phyloP scores from a whole-genome alignment of 37 sponge, comb jelly and placozoan genomes.

The Tethya wilhelma region DNA sequence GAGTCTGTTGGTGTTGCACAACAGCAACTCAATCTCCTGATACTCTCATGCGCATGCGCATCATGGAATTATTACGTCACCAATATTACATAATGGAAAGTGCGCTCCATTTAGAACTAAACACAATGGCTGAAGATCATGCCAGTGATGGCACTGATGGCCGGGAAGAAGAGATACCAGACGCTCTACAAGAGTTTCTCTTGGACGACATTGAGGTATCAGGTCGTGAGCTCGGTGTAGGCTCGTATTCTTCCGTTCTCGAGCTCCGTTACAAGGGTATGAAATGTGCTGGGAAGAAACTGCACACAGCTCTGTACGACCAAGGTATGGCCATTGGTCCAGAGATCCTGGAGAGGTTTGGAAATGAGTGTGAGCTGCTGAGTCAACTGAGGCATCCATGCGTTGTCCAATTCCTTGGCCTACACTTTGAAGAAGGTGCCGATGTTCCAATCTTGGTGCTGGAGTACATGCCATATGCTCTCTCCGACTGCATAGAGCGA shows the following conservation, averaged over 20 bases:
- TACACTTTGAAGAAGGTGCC: constrained; percentile 27
- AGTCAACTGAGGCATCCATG: constrained; percentile 56
- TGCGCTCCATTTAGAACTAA: too few relatives aligned
- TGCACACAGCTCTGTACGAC: constrained; percentile 48
- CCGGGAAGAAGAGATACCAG: neutral
- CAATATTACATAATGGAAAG: too few relatives aligned
- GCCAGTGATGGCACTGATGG: neutral
- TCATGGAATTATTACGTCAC: too few relatives aligned
- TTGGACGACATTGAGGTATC: constrained; percentile 32
- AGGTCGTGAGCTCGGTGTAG: constrained; percentile 47
- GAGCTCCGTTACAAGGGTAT: constrained; percentile 47
- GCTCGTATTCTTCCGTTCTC: constrained; percentile 51
- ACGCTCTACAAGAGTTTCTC: constrained; percentile 38
- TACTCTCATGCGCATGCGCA: too few relatives aligned
- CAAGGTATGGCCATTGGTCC: constrained; percentile 40
- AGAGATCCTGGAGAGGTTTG: constrained; percentile 53
- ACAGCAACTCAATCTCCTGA: too few relatives aligned
- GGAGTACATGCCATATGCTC: constrained; percentile 62
- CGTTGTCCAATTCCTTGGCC: constrained; percentile 58
- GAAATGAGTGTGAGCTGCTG: constrained; percentile 49
- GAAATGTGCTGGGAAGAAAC: constrained; percentile 60
- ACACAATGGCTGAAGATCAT: constrained; percentile 1
- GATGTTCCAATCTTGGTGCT: constrained; percentile 55
- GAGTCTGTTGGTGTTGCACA: too few relatives aligned
- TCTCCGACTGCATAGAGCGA: constrained; percentile 54